phyloP scores from a whole-genome alignment of 2,888 invertebrate species.

The Drosophila subsilvestris region DNA sequence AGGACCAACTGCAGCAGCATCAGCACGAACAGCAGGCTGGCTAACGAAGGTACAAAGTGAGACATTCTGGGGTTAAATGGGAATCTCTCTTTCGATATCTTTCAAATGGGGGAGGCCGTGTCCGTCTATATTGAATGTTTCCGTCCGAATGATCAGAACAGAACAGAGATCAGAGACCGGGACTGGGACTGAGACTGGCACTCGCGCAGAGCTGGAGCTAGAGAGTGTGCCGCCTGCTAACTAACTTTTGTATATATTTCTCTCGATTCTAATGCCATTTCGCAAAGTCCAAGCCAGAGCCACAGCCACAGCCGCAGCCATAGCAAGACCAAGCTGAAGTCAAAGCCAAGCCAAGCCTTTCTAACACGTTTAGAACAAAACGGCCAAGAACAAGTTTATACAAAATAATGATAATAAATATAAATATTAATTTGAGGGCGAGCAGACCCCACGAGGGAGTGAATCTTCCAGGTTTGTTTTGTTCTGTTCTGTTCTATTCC shows the following conservation, averaged over 20 bases:
- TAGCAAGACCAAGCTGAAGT: constrained; percentile 4
- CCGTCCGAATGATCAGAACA: constrained; percentile 73
- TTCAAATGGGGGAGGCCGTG: constrained; percentile 62
- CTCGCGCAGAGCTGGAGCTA: constrained; percentile 26
- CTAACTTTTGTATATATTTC: constrained; percentile 60
- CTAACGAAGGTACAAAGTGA: not conserved
- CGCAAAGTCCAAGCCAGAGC: constrained; percentile 36
- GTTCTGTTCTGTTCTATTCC: constrained; percentile 26
- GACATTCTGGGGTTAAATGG: not conserved
- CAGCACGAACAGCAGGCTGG: constrained; percentile 36
- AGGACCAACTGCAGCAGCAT: constrained; percentile 45
- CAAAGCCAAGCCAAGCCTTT: constrained; percentile 69
- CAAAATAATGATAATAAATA: constrained; percentile 79
- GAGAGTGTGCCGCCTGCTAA: constrained; percentile 33
- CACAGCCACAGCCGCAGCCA: constrained; percentile 57
- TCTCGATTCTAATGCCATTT: constrained; percentile 69
- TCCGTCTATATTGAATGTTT: constrained; percentile 79
- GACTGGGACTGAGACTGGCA: constrained; percentile 30
- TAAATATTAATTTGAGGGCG: constrained; percentile 80
- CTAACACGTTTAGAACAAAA: constrained; percentile 79
- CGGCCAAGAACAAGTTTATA: constrained; percentile 75
- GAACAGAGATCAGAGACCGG: constrained; percentile 71
- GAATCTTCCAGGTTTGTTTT: constrained; percentile 28
- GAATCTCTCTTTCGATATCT: constrained; percentile 13
- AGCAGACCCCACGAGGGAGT: constrained; percentile 56